phyloP scores from a whole-genome alignment of 2,888 invertebrate genomes.

The Ormyrus rosae region DNA sequence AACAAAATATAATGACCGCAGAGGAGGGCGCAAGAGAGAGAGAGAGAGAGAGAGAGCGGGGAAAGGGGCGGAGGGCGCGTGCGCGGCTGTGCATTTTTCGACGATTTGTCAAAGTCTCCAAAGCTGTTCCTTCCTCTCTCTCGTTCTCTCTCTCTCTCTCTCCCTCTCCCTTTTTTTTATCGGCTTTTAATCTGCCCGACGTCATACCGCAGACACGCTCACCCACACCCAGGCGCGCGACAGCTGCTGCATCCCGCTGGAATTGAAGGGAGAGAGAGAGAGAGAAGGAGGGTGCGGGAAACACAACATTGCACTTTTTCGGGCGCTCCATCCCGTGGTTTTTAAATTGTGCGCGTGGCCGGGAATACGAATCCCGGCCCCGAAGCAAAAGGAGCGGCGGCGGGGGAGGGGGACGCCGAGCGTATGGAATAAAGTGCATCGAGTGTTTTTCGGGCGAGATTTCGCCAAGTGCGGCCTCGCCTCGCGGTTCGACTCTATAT shows the following conservation, averaged over 20 bases:
- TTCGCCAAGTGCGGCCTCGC: too few relatives aligned
- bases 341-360: slow-evolving; percentile 37
- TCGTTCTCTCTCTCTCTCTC: slow-evolving; percentile 23
- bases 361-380: slow-evolving; percentile 30
- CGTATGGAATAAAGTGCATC: neutral
- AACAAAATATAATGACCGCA: neutral
- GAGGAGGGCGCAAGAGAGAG: neutral
- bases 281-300: slow-evolving; percentile 35
- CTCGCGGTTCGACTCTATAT: too few relatives aligned
- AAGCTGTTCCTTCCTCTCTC: slow-evolving; percentile 51
- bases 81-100: slow-evolving; percentile 58
- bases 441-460: neutral
- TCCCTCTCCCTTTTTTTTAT: slow-evolving; percentile 67
- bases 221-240: slow-evolving; percentile 10
- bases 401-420: neutral
- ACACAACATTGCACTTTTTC: slow-evolving; percentile 65
- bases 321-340: slow-evolving; percentile 33
- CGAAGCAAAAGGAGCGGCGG: neutral
- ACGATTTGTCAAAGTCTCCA: slow-evolving; percentile 53
- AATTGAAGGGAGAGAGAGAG: slow-evolving; percentile 31
- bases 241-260: slow-evolving; percentile 18
- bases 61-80: neutral
- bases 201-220: slow-evolving; percentile 64
- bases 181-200: slow-evolving; percentile 72
- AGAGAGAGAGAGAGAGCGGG: slow-evolving; percentile 8